Percentiles rank a stretch among this genome's conserved stretches.
phyloP scores from a whole-genome alignment of 2,113 vertebrate species.

The Sprattus sprattus region DNA sequence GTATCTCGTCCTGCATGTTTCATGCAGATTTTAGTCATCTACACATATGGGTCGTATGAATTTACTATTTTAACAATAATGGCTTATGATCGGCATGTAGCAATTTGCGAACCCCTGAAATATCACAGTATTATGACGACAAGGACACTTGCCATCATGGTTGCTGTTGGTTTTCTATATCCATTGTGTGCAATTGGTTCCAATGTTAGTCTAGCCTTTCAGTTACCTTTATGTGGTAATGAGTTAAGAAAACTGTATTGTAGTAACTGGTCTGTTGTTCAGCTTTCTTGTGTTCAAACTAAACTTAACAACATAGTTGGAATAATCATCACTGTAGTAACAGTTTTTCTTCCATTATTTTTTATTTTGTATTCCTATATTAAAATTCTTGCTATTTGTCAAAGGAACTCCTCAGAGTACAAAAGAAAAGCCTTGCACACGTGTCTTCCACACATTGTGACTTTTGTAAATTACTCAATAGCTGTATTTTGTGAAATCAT shows the following conservation, averaged over 20 bases:
- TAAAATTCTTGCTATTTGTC: neutral
- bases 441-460: constrained; percentile 38
- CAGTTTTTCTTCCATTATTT: neutral
- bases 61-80: constrained; percentile 67
- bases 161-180: too few relatives aligned
- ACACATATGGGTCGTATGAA: constrained; percentile 59
- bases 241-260: constrained; percentile 28
- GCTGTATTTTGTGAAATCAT: too few relatives aligned
- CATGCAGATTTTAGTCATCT: too few relatives aligned
- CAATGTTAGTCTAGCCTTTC: constrained; percentile 21
- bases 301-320: constrained; percentile 29
- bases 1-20: constrained; percentile 43
- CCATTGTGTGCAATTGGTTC: too few relatives aligned
- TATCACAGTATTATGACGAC: constrained; percentile 66
- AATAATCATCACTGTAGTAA: too few relatives aligned
- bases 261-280: constrained; percentile 40
- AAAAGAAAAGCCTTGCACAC: constrained; percentile 38
- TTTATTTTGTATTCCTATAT: constrained; percentile 34
- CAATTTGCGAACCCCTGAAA: constrained; percentile 70
- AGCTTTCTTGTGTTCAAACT: constrained; percentile 24
- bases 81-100: constrained; percentile 70
- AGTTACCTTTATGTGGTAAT: constrained; percentile 60
- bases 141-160: constrained; percentile 11
- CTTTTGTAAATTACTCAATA: too few relatives aligned
- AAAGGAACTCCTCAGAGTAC: constrained; percentile 8